Evolutionary conservation across 2,888 invertebrate genomes (phyloP).

Genomic region (Myathropa florea): DNA sequence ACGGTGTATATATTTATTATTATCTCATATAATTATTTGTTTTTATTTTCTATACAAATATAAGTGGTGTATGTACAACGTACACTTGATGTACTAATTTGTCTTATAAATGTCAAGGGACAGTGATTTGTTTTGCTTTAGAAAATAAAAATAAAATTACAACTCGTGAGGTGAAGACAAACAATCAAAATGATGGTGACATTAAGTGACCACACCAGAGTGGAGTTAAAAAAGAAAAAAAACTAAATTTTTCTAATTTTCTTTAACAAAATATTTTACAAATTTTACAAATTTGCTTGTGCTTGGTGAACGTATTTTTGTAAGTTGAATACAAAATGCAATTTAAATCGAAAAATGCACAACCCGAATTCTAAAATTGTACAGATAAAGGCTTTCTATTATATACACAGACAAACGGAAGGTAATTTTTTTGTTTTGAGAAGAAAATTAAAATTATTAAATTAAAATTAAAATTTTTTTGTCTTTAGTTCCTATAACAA

Average conservation of each 20-base stretch:
- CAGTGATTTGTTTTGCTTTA: slow-evolving; percentile 4
- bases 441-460: not conserved
- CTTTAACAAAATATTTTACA: not conserved
- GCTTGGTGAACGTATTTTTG: not conserved
- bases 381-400: slow-evolving; percentile 22
- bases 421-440: not conserved
- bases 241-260: no score
- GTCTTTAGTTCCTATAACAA: slow-evolving; percentile 25
- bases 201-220: not conserved
- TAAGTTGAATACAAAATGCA: not conserved
- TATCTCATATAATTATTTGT: not conserved
- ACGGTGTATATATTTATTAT: slow-evolving; percentile 16
- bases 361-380: slow-evolving; percentile 55
- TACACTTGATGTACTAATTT: not conserved
- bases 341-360: slow-evolving; percentile 47
- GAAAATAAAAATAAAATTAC: not conserved
- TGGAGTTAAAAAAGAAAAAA: not conserved
- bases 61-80: slow-evolving; percentile 61
- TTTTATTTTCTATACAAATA: slow-evolving; percentile 53
- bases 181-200: not conserved
- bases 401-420: slow-evolving; percentile 33
- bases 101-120: slow-evolving; percentile 32
- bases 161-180: not conserved
- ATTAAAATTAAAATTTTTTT: not conserved
- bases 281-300: not conserved